These are phyloP conservation scores for Triplophysa siluroides DNA, from an alignment of 2,113 vertebrate species.

Conservation along the genomic window DNA sequence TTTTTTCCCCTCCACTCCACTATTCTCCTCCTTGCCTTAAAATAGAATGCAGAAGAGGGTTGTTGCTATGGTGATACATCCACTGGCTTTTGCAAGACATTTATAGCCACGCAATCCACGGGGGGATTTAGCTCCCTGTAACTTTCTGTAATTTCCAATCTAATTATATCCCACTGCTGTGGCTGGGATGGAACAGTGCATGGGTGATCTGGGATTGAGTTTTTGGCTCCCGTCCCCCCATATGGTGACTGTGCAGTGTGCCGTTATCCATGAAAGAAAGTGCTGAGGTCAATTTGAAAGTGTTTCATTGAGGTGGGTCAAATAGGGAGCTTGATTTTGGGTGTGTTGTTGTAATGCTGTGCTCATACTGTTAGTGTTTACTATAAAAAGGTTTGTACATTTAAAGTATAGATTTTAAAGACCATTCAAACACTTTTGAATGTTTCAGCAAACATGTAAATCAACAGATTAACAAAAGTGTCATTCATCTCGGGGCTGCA, in stretches of 20 bases:
- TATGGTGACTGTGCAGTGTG: conserved; percentile 26
- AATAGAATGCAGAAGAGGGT: conserved; percentile 79
- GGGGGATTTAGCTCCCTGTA: conserved; percentile 78
- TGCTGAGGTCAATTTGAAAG: neutral
- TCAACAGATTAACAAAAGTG: neutral
- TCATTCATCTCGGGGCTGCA: neutral
- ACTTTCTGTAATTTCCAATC: conserved; percentile 82
- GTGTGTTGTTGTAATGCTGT: too few relatives aligned
- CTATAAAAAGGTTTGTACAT: too few relatives aligned
- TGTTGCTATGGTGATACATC: conserved; percentile 83
- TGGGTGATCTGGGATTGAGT: conserved; percentile 44
- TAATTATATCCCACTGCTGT: conserved; percentile 77
- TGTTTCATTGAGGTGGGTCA: neutral
- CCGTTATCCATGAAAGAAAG: conserved; percentile 25
- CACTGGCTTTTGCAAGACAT: conserved; percentile 80
- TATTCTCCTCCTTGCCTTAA: conserved; percentile 64
- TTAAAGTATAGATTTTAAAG: too few relatives aligned
- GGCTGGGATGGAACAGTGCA: conserved; percentile 41
- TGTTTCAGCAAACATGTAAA: neutral
- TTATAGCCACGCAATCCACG: conserved; percentile 77
- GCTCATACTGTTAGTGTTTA: too few relatives aligned
- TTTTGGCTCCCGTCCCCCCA: conserved; percentile 26
- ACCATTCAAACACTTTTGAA: neutral
- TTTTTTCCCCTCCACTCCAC: conserved; percentile 55
- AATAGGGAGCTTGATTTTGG: neutral